Conservation (phyloP, 2,888 invertebrate genomes). For the Eristalinus sepulchralis region DNA sequence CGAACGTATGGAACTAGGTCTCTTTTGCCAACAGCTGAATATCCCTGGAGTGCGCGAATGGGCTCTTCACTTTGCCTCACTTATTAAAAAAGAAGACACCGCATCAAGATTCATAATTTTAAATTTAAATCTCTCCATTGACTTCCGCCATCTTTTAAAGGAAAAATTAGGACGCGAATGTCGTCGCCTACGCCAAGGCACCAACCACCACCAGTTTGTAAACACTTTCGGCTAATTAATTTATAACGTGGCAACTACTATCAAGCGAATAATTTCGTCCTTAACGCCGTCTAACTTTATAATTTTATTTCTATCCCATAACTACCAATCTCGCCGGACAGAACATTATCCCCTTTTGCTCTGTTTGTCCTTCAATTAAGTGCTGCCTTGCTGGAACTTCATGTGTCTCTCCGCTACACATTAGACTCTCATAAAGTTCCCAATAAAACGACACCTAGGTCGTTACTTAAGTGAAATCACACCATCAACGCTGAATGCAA, state of each 20-base stretch:
- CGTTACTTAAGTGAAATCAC: conserved; percentile 53
- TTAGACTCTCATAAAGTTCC: conserved; percentile 18
- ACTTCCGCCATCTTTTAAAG: background rate
- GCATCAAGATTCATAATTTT: background rate
- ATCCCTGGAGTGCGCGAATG: too few relatives aligned
- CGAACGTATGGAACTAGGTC: too few relatives aligned
- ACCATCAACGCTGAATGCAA: conserved; percentile 42
- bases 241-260: conserved; percentile 1
- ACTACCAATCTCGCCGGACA: conserved; percentile 28
- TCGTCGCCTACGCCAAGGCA: background rate
- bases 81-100: too few relatives aligned
- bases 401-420: conserved; percentile 7
- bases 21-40: too few relatives aligned
- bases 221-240: conserved; percentile 6
- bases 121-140: background rate
- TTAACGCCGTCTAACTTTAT: conserved; percentile 19
- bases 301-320: conserved; percentile 19
- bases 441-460: conserved; percentile 49
- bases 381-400: conserved; percentile 14
- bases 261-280: background rate
- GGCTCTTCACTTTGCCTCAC: too few relatives aligned
- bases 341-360: conserved; percentile 20
- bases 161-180: background rate
- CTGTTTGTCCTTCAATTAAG: conserved; percentile 33
- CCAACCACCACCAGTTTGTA: background rate